Conservation (phyloP, 37 sponge, comb jelly and placozoan species). For the Geodia barretti region DNA sequence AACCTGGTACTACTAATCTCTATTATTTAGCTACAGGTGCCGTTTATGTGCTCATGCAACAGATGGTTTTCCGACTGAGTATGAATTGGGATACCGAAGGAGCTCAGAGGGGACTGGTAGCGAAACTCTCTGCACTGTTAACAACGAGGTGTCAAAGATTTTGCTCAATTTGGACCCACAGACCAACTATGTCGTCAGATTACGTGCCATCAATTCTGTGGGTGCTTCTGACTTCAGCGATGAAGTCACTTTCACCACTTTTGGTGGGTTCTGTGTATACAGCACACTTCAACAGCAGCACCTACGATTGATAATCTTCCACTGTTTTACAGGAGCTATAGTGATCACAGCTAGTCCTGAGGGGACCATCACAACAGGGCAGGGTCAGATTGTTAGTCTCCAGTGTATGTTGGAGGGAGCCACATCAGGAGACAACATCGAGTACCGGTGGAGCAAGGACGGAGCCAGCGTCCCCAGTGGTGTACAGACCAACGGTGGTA, state of each 20-base stretch:
- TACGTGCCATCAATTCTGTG: neutral
- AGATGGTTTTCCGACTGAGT: neutral
- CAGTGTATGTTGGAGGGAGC: neutral
- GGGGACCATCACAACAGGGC: neutral
- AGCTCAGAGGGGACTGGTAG: neutral
- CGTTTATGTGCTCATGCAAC: neutral
- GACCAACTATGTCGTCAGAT: neutral
- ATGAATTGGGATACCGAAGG: neutral
- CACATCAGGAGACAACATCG: neutral
- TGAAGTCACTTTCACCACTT: neutral
- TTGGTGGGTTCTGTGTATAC: too few species aligned
- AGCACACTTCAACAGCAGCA: too few species aligned
- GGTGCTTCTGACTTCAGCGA: neutral
- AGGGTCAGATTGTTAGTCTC: neutral
- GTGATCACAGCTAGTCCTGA: neutral
- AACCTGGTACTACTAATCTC: neutral
- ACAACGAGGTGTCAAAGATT: neutral
- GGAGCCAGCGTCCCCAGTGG: neutral
- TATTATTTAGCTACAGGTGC: neutral
- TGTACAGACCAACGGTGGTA: neutral
- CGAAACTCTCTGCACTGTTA: neutral
- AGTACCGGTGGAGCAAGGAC: neutral
- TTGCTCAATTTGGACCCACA: neutral
- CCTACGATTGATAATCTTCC: neutral
- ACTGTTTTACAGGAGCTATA: neutral